Conservation (phyloP, 2,797 vertebrate species). For the Vultur gryphus region DNA sequence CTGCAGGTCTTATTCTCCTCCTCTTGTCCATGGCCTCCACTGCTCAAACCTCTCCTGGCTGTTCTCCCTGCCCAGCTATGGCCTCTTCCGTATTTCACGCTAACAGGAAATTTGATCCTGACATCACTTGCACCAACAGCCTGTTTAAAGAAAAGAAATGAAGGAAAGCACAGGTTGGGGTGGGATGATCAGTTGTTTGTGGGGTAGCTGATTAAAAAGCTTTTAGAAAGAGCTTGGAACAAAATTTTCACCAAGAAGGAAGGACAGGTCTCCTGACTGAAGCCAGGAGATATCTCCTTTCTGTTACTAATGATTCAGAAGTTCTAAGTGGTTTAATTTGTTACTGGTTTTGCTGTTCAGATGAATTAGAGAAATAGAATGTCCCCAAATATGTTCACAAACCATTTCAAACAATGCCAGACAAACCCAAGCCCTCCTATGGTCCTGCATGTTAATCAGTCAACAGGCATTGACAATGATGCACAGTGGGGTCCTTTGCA, state of each 20-base stretch:
- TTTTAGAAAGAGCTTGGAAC: background rate
- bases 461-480: background rate
- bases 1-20: background rate
- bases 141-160: background rate
- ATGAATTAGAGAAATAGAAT: background rate
- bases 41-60: background rate
- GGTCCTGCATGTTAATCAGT: background rate
- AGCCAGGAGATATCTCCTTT: background rate
- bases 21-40: background rate
- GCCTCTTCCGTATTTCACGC: background rate
- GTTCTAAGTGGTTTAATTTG: background rate
- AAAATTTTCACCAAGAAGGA: background rate
- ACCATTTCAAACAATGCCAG: background rate
- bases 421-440: background rate
- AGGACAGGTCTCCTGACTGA: background rate
- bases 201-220: background rate
- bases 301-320: background rate
- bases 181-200: background rate
- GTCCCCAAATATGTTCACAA: background rate
- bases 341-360: background rate
- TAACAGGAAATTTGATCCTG: background rate
- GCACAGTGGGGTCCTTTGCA: background rate
- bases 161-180: background rate
- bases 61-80: background rate
- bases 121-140: background rate